phyloP scores from a whole-genome alignment of 2,888 invertebrate genomes.

The Noctua janthina region DNA sequence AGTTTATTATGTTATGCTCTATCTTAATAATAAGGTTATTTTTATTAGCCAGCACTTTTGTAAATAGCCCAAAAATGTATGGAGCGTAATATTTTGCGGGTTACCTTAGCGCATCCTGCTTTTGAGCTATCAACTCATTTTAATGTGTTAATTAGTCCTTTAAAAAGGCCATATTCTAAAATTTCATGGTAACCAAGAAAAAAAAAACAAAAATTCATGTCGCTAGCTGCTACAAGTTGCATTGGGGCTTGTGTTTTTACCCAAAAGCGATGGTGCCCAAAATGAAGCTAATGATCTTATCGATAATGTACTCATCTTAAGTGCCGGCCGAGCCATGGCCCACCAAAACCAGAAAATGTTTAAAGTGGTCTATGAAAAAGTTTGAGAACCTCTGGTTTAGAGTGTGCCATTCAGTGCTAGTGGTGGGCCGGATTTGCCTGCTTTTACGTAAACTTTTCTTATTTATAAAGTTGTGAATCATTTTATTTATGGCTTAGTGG shows the following conservation, averaged over 20 bases:
- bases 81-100: no score
- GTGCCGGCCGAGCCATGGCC: no score
- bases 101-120: no score
- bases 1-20: no score
- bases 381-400: background rate
- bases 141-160: background rate
- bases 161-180: background rate
- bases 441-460: background rate
- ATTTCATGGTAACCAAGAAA: background rate
- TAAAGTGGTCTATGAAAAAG: no score
- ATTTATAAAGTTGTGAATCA: constrained; percentile 7
- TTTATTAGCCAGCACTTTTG: no score
- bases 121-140: background rate
- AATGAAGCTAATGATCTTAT: no score
- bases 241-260: background rate
- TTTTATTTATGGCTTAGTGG: background rate
- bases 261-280: no score
- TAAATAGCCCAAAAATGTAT: no score
- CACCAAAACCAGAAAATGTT: no score
- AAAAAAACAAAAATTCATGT: background rate
- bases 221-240: background rate
- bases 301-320: no score
- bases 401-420: background rate
- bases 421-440: background rate
- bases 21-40: no score